Conservation (phyloP, 2,888 invertebrate genomes). For the Drosophila paramelanica region DNA sequence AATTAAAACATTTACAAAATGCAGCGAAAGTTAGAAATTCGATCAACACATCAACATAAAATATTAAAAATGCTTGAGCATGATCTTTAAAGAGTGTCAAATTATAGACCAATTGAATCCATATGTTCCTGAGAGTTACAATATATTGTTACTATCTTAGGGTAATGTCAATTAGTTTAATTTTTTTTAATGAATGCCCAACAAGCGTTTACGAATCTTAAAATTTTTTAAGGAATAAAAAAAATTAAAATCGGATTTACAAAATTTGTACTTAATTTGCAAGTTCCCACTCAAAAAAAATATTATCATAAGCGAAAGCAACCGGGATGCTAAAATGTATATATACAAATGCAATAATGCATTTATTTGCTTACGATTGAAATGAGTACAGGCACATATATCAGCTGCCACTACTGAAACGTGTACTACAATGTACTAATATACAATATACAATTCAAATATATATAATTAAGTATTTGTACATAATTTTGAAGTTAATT, state of each 20-base stretch:
- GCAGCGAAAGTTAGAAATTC: constrained; percentile 44
- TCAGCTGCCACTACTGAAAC: constrained; percentile 21
- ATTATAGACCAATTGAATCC: not conserved
- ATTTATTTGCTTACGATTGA: not conserved
- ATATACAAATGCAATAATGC: not conserved
- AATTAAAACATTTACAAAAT: constrained; percentile 25
- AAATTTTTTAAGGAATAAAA: not conserved
- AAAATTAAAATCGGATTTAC: constrained; percentile 3
- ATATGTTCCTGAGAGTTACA: not conserved
- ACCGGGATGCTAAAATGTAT: not conserved
- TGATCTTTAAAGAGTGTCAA: constrained; percentile 25
- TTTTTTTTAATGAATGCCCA: not conserved
- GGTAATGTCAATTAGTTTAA: not conserved
- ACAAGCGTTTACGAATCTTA: not conserved
- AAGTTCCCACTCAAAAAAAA: constrained; percentile 7
- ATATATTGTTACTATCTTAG: not conserved
- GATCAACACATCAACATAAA: constrained; percentile 61
- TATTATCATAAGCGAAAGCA: not conserved
- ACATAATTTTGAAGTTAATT: constrained; percentile 4
- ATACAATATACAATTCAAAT: constrained; percentile 4
- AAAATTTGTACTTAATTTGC: constrained; percentile 16
- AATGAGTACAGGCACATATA: not conserved
- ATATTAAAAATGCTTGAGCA: constrained; percentile 56
- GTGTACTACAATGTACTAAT: not conserved
- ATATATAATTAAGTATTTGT: constrained; percentile 14